Evolutionary conservation across 1,140 invertebrate genomes (phyloP).

Genomic region (Eueides isabella): DNA sequence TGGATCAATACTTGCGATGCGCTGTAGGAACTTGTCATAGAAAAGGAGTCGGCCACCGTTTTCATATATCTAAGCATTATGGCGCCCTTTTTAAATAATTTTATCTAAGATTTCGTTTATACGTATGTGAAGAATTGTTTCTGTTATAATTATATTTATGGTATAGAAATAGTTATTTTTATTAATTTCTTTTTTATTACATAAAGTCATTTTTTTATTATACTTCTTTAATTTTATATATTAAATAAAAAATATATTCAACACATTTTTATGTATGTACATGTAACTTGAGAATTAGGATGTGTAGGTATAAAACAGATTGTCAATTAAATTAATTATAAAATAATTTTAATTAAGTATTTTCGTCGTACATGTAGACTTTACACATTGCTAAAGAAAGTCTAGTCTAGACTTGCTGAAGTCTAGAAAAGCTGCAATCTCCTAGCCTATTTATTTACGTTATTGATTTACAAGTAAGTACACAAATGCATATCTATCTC

Average conservation of each 20-base stretch:
- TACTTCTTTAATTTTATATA: no score
- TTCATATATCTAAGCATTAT: not conserved
- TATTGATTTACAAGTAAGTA: conserved; percentile 13
- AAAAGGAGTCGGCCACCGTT: not conserved
- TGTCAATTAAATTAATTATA: no score
- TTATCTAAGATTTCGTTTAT: not conserved
- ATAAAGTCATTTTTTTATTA: no score
- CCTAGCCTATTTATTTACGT: not conserved
- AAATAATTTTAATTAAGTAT: no score
- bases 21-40: conserved; percentile 6
- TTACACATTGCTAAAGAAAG: not conserved
- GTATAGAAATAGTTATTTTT: not conserved
- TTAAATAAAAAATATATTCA: no score
- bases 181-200: no score
- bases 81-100: not conserved
- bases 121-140: not conserved
- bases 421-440: not conserved
- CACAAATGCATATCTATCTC: conserved; percentile 10
- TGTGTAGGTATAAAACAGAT: no score
- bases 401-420: not conserved
- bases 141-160: not conserved
- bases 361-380: not conserved
- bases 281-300: no score
- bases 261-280: no score
- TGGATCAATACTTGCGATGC: conserved; percentile 7